Base-by-base conservation (phyloP, 2,888 invertebrate genomes). In the Hirtodrosophila alboralis region DNA sequence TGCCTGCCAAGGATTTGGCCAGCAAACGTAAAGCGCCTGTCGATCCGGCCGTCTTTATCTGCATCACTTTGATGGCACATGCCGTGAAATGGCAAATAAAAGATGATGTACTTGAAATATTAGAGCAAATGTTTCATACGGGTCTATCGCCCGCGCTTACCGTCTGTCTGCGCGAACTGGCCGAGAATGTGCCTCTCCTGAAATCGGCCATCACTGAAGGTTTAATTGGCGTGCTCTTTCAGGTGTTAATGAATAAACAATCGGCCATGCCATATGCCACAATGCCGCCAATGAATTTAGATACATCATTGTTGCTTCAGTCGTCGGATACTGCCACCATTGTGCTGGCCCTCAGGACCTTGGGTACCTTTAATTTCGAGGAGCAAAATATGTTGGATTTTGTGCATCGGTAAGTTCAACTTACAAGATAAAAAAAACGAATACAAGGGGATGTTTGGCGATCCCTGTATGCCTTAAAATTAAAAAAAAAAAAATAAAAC, bases 121-220 rank as follows among this genome's bases (percentile, higher is more conserved):
- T 99, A 21, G 97, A 97, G 72, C 94, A 96, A 37, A 97, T 99
- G 96, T 93, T 98, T 87, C 95, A 96, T 1, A 96, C 97, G 4
- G 98, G 98, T 0, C 92, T 99, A 0, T 96, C 97, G 76, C 95
- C 96, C 7, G 95, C 97, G 0, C 91, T 99, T 54, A 98, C 98
- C 0, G 95, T 97, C 28, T 96, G 98, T 49, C 91, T 99, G 21
- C 93, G 96, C 64, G 98, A 98, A 90, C 91, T 99, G 34, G 97
- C 97, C 14, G 93, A 94, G 66, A 95, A 95, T 87, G 95, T 99
- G 37, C 97, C 98, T 0, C 92, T 94, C 40, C 92, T 99, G 10
- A 97, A 96, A 90, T 93, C 94, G 44, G 96, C 96, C 88, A 98
- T 99, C 84, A 97, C 98, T 40, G 96, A 97, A 87, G 98, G 98